Base-by-base conservation (phyloP, 2,888 invertebrate species). In the Sinodicranocentrus sp. region DNA sequence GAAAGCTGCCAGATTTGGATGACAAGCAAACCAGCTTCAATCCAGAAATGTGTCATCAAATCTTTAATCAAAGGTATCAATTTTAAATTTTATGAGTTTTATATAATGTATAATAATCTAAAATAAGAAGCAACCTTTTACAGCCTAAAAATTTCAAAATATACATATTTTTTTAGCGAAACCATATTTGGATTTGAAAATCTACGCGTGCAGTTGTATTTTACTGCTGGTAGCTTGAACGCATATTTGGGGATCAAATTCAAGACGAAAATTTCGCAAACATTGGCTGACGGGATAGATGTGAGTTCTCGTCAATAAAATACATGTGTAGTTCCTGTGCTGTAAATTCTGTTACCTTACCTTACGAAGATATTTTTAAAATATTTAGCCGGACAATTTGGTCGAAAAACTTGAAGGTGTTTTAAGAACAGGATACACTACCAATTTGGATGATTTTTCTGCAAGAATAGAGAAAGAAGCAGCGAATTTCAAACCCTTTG, bases 101-200 rank as follows among this genome's bases (percentile, higher is more conserved):
- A 63, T 73, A 8, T 17, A 10, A 23, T 65, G 26, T 10, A 28
- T 6, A 1, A 28, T 33, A n/a, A n/a, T n/a, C n/a, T n/a, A n/a
- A n/a, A n/a, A n/a, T n/a, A n/a, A n/a, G n/a, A n/a, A n/a, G n/a
- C n/a, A n/a, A n/a, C n/a, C n/a, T n/a, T n/a, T n/a, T n/a, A n/a
- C n/a, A n/a, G n/a, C n/a, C n/a, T n/a, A n/a, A n/a, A n/a, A n/a
- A n/a, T n/a, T n/a, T n/a, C n/a, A n/a, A n/a, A 48, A 48, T 48
- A 10, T 48, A 48, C 48, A 13, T 48, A 15, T 48, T 13, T 59
- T 25, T 59, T 84, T 73, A 93, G 94, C 89, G 99, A 99, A 91
- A 95, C 94, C 85, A 97, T 99, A 90, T 98, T 97, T 92, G 99
- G 98, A 1, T 99, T 97, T 90, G 94, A 95, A 89, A 95, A 96